phyloP scores from a whole-genome alignment of 2,888 invertebrate genomes.

The Dryococelus australis region DNA sequence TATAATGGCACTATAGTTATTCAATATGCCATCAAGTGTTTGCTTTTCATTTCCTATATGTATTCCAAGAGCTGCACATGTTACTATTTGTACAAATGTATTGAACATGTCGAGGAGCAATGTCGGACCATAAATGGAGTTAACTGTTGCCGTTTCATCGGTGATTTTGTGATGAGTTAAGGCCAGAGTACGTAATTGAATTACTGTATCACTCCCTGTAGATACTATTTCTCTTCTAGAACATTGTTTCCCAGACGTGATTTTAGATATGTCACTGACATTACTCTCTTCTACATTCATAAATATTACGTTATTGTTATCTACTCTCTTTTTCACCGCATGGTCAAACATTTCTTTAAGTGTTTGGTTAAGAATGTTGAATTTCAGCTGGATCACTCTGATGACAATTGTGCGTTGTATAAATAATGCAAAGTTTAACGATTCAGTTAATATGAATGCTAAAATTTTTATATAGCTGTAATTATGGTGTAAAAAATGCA shows the following conservation, averaged over 20 bases:
- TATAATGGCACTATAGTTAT: neutral
- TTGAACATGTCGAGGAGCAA: neutral
- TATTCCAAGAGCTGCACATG: neutral
- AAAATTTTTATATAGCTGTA: neutral
- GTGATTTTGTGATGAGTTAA: neutral
- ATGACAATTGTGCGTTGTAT: neutral
- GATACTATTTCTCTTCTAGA: neutral
- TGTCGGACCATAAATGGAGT: neutral
- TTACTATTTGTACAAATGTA: neutral
- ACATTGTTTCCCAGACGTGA: neutral
- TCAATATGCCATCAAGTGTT: neutral
- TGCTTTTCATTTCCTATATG: neutral
- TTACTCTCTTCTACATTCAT: neutral
- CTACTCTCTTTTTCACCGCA: neutral
- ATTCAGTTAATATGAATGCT: neutral
- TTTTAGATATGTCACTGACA: neutral
- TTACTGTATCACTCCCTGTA: neutral
- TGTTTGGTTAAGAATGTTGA: neutral
- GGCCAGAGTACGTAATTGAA: neutral
- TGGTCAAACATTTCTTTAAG: neutral
- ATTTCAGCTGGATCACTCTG: neutral
- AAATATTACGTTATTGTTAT: neutral
- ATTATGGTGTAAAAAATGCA: neutral
- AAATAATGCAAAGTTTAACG: neutral
- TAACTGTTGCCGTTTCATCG: neutral